Evolutionary conservation across 2,888 invertebrate species (phyloP), one percentile per base, ranked within the genome.

Genomic region (Peribatodes rhomboidaria): DNA sequence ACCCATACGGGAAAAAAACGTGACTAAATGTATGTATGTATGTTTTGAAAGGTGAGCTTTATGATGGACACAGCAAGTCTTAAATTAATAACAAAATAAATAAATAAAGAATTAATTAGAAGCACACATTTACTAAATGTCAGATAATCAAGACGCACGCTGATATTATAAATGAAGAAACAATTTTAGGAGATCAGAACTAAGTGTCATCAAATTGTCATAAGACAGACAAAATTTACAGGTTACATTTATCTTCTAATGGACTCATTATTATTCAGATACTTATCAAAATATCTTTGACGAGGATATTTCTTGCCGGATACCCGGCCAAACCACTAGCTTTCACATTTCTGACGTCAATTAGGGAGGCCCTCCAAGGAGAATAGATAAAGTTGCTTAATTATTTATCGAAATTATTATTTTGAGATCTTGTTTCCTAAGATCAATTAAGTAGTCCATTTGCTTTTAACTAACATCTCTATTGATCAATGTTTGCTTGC

Each of bases 331-430:
- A 52, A 53, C 11, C 27, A 14, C 7, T 13, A 22, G 3, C 14
- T 20, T 2, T 14, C 11, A 9, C 52, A 56, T 27, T 37, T 35
- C 56, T 61, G 56, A 57, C 60, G 60, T 60, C 52, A 61, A 65
- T 65, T 60, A 65, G 14, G 27, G 27, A 31, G 31, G 16, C 47
- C 44, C 46, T 27, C 37, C 9, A 39, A 61, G 46, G 22, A 49
- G 47, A 54, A 55, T 39, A 55, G 54, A 55, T 54, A 39, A 65
- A 56, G 39, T 65, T 52, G 20, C 56, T 56, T 61, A 60, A 61
- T 65, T 65, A 61, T 61, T 65, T 56, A 61, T 50, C 39, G 14
- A 39, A 56, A 55, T 49, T 59, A 64, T 59, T 49, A 59, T 59
- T 50, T 49, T 22, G 22, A 18, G n/a, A 47, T 47, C 47, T 22